Base-by-base conservation (phyloP, 2,113 vertebrate species). In the Dunckerocampus dactyliophorus region DNA sequence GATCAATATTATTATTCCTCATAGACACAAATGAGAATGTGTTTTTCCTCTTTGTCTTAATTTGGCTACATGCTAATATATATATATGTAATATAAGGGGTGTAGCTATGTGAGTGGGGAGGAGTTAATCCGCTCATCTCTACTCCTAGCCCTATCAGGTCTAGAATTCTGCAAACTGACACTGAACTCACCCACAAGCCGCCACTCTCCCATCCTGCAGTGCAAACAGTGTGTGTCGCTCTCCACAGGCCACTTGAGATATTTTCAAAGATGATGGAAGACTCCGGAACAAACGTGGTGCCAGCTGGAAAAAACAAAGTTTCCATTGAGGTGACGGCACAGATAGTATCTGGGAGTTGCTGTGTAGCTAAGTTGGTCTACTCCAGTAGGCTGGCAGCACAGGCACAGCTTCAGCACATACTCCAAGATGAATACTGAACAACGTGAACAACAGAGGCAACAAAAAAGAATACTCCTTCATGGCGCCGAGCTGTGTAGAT, bases 171-270 rank as follows among this genome's bases (percentile, higher is more conserved):
- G 71, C 48, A 76, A 76, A 81, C 63, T 74, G 65, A 67, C 62
- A 73, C 31, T 65, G 67, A 82, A 96, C 95, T 97, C 88, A 98
- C 95, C 94, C 85, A 87, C 47, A 85, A 74, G 87, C 88, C 86
- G 87, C 82, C 84, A 90, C 84, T 50, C 75, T 87, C 82, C 86
- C 87, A 78, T 90, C 86, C 61, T 86, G 85, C 82, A 89, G 60
- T 42, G 77, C 74, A 80, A 83, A 91, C 84, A 88, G 72, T 70
- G 77, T 47, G 69, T 85, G 89, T 72, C 77, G 72, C 86, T 89
- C 86, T 80, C 80, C 3, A 2, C 81, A 92, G 88, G 88, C 68
- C 89, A 91, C 84, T 89, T 88, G 80, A 91, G 84, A 87, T 75
- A 92, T 82, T 89, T 89, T 90, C 82, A 83, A 79, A 78, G 74